Percentiles rank a stretch among this genome's conserved stretches.
Evolutionary conservation across 37 sponge, comb jelly and placozoan species (phyloP).

Genomic region (Amphimedon queenslandica): DNA sequence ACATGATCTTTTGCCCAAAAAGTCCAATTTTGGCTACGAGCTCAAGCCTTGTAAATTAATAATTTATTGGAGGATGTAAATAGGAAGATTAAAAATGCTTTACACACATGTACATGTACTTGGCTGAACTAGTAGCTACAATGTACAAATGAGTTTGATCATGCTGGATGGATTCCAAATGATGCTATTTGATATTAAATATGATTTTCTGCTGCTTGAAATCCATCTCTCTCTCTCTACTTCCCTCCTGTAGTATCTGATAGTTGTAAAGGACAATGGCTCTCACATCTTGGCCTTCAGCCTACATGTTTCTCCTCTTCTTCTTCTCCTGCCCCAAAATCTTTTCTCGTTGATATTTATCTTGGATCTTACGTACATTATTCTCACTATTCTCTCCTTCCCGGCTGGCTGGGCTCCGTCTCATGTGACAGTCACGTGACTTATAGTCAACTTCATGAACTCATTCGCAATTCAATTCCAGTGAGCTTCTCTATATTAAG

Average conservation of each 20-base stretch:
- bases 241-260: not conserved
- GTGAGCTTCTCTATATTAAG: not conserved
- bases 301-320: not conserved
- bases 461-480: not conserved
- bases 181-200: too few relatives aligned
- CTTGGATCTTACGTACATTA: conserved; percentile 9
- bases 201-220: not conserved
- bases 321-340: not conserved
- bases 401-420: conserved; percentile 44
- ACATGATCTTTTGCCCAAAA: too few relatives aligned
- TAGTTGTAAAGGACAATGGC: not conserved
- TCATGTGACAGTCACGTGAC: conserved; percentile 25
- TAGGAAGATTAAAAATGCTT: too few relatives aligned
- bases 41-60: too few relatives aligned
- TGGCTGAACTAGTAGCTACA: too few relatives aligned
- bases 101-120: too few relatives aligned
- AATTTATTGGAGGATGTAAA: too few relatives aligned
- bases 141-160: too few relatives aligned
- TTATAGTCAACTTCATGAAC: conserved; percentile 7
- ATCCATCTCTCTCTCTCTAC: not conserved
- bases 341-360: conserved; percentile 26
- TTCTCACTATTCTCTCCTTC: not conserved
- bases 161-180: too few relatives aligned
- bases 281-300: not conserved
- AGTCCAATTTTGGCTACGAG: too few relatives aligned